Conservation (phyloP, 2,888 invertebrate species). For the Oasisia sp. region DNA sequence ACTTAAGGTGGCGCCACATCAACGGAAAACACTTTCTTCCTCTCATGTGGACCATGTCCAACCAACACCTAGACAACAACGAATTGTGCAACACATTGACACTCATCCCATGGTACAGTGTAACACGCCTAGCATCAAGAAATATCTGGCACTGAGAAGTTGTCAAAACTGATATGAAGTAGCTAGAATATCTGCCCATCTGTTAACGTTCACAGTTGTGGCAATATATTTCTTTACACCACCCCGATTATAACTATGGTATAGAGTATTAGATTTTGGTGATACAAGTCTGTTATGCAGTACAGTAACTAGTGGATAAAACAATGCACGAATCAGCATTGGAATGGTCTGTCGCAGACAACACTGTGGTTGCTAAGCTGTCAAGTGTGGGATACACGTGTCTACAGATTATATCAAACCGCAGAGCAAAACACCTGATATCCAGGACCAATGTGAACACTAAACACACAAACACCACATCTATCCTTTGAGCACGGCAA, state of each 20-base stretch:
- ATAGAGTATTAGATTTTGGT: neutral
- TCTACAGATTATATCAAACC: neutral
- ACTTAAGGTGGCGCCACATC: no score
- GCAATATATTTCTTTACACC: neutral
- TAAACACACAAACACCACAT: neutral
- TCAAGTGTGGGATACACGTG: neutral
- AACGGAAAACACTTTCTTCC: no score
- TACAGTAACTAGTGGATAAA: neutral
- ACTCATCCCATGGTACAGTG: neutral
- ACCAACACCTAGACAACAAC: no score
- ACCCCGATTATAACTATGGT: neutral
- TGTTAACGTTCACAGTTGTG: neutral
- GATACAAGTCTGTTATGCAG: neutral
- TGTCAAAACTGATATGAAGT: neutral
- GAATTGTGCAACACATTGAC: no score
- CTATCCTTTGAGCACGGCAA: neutral
- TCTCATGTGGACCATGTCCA: no score
- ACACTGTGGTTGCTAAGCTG: neutral
- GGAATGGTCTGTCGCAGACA: neutral
- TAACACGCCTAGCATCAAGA: neutral
- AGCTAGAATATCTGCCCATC: neutral
- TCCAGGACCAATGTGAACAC: neutral
- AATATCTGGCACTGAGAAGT: no score
- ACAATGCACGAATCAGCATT: neutral
- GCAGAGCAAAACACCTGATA: neutral